Conservation (phyloP, 2,888 invertebrate genomes). For the Rhabditoides inermis region DNA sequence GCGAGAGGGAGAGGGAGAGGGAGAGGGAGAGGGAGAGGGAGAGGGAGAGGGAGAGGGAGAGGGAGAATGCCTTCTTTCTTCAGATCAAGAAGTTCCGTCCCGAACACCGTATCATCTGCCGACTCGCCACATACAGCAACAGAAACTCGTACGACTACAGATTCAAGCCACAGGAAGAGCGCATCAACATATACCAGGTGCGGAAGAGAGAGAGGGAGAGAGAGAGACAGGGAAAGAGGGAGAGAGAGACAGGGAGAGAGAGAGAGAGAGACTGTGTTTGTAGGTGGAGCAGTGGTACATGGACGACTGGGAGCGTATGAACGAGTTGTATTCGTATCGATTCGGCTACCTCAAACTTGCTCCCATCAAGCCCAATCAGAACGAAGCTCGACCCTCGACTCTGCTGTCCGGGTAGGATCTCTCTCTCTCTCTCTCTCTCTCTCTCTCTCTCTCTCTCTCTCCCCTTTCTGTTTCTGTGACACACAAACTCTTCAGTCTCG, state of each 20-base stretch:
- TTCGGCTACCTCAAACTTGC: slow-evolving; percentile 48
- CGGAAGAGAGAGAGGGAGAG: background rate
- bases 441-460: background rate
- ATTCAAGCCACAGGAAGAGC: slow-evolving; percentile 45
- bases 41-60: slow-evolving; percentile 45
- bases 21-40: slow-evolving; percentile 33
- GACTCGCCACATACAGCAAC: slow-evolving; percentile 46
- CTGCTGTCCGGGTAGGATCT: slow-evolving; percentile 1
- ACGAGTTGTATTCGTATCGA: slow-evolving; percentile 46
- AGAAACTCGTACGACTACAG: slow-evolving; percentile 43
- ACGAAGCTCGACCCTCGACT: no score
- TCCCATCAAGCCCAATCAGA: slow-evolving; percentile 34
- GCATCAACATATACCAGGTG: slow-evolving; percentile 45
- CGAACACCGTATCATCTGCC: slow-evolving; percentile 38
- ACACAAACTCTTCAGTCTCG: slow-evolving; percentile 35
- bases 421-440: no score
- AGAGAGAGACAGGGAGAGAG: no score
- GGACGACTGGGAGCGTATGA: slow-evolving; percentile 47
- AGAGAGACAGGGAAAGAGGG: no score
- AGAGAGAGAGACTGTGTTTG: background rate
- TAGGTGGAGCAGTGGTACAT: slow-evolving; percentile 48
- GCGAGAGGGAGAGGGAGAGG: no score
- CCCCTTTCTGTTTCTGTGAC: background rate
- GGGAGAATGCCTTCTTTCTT: slow-evolving; percentile 8
- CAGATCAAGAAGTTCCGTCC: slow-evolving; percentile 50